Percentiles rank a stretch among this genome's conserved stretches.
Evolutionary conservation across 2,797 vertebrate species (phyloP).

Genomic region (Allobates femoralis): DNA sequence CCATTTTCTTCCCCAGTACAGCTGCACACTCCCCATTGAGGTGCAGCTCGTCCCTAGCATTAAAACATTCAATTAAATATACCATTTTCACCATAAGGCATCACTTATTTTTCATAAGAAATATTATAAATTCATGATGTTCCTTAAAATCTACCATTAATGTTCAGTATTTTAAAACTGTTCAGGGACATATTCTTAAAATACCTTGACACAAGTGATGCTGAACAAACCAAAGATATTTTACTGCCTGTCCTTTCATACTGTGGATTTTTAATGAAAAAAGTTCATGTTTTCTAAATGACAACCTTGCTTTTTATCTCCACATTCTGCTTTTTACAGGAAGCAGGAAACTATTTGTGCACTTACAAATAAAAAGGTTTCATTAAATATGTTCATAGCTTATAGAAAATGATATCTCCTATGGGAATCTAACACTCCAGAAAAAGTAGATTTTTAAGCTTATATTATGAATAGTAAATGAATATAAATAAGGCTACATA

Average conservation of each 20-base stretch:
- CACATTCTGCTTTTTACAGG: not conserved
- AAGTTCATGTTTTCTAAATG: not conserved
- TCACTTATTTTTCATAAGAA: not conserved
- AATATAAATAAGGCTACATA: not conserved
- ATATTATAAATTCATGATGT: not conserved
- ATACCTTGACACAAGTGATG: not conserved
- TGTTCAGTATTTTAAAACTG: not conserved
- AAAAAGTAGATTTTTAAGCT: not conserved
- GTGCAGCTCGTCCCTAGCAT: too few relatives aligned
- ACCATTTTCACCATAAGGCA: not conserved
- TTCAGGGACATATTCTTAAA: not conserved
- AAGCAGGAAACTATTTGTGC: conserved; percentile 15
- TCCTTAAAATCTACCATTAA: not conserved
- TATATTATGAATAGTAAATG: not conserved
- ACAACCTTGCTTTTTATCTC: not conserved
- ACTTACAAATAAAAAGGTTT: not conserved
- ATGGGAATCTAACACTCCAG: not conserved
- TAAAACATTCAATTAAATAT: too few relatives aligned
- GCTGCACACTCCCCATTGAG: too few relatives aligned
- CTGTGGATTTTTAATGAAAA: not conserved
- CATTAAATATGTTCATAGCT: not conserved
- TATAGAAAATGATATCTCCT: not conserved
- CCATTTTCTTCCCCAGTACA: too few relatives aligned
- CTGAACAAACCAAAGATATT: not conserved
- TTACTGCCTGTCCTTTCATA: not conserved